Evolutionary conservation across 1,140 invertebrate genomes (phyloP).

Genomic region (Cylas formicarius): DNA sequence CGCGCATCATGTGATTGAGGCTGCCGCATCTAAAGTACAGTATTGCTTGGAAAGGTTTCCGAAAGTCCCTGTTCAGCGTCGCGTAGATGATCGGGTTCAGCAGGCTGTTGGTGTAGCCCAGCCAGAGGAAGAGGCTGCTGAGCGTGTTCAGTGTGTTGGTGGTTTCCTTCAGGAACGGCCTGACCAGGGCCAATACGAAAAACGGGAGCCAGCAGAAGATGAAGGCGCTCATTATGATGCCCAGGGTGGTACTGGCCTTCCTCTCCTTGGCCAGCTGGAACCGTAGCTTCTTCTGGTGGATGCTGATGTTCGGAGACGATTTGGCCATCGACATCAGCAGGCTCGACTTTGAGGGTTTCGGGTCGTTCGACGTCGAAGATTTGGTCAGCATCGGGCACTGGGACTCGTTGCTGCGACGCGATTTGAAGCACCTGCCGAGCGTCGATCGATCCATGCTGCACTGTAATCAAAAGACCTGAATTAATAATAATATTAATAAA

Average conservation of each 20-base stretch:
- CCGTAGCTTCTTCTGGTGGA: constrained; percentile 63
- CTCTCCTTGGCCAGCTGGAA: constrained; percentile 81
- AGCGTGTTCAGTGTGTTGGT: constrained; percentile 54
- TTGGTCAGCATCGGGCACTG: constrained; percentile 62
- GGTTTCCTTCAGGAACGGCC: constrained; percentile 70
- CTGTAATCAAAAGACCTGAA: constrained; percentile 50
- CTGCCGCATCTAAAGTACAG: constrained; percentile 81
- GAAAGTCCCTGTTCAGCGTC: constrained; percentile 84
- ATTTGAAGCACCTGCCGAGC: constrained; percentile 54
- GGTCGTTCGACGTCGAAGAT: constrained; percentile 35
- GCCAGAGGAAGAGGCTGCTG: constrained; percentile 70
- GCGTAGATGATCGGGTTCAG: constrained; percentile 92
- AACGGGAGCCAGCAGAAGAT: constrained; percentile 96
- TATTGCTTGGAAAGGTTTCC: constrained; percentile 87
- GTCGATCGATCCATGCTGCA: constrained; percentile 53
- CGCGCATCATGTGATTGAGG: constrained; percentile 83
- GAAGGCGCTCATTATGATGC: constrained; percentile 97
- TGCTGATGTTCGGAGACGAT: constrained; percentile 44
- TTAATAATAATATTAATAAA: too few relatives aligned
- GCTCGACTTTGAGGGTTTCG: constrained; percentile 20
- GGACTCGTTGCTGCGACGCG: constrained; percentile 62
- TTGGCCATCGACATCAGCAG: constrained; percentile 34
- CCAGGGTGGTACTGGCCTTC: constrained; percentile 92
- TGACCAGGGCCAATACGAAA: constrained; percentile 83
- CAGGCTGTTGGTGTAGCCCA: constrained; percentile 89